These are phyloP conservation scores for Tenebrio molitor DNA, from an alignment of 1,140 invertebrate species.

Conservation along the genomic window DNA sequence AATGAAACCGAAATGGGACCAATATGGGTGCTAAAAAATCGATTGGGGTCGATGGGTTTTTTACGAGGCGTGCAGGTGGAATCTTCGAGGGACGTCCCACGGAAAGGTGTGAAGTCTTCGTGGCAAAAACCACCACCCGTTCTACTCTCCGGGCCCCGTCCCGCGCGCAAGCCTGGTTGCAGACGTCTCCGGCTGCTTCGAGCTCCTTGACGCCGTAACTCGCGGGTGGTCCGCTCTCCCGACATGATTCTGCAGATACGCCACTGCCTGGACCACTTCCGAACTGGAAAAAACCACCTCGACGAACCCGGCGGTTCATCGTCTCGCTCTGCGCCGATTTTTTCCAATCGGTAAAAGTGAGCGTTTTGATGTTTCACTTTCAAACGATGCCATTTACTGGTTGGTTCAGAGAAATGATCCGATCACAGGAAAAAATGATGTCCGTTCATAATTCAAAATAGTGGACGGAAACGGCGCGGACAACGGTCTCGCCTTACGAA, in stretches of 20 bases:
- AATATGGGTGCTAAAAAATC: conserved; percentile 16
- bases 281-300: neutral
- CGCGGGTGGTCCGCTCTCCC: conserved; percentile 22
- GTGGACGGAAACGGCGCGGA: conserved; percentile 13
- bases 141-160: no score
- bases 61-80: conserved; percentile 6
- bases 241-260: conserved; percentile 17
- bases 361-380: conserved; percentile 28
- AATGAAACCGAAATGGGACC: conserved; percentile 12
- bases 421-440: conserved; percentile 14
- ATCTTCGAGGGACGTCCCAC: no score
- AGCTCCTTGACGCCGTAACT: conserved; percentile 16
- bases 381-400: conserved; percentile 2
- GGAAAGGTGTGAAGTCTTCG: no score
- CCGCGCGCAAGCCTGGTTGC: neutral
- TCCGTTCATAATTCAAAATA: conserved; percentile 7
- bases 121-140: no score
- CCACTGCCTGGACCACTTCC: neutral
- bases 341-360: conserved; percentile 12
- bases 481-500: neutral
- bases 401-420: conserved; percentile 19
- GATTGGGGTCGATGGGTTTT: neutral
- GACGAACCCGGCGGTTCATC: no score
- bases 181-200: neutral
- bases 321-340: neutral